phyloP scores from a whole-genome alignment of 2,113 vertebrate genomes.

The Thamnaconus septentrionalis region DNA sequence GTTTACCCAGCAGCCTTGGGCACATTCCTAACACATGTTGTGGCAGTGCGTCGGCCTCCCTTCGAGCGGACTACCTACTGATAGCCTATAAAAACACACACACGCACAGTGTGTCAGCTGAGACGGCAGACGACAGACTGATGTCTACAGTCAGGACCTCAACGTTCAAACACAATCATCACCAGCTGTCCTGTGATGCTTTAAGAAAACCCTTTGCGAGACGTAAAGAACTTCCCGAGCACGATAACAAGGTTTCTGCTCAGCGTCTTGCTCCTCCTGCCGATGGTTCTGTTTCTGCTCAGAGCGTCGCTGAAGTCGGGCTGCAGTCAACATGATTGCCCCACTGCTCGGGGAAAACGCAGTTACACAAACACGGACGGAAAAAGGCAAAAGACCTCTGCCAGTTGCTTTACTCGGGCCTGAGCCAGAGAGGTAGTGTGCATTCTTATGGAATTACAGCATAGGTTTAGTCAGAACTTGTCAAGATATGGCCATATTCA shows the following conservation, averaged over 20 bases:
- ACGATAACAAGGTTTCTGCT: conserved; percentile 10
- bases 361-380: not conserved
- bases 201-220: conserved; percentile 5
- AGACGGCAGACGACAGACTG: conserved; percentile 4
- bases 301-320: conserved; percentile 5
- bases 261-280: conserved; percentile 17
- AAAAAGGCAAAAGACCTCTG: not conserved
- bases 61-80: conserved; percentile 45
- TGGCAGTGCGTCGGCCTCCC: conserved; percentile 64
- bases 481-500: too few relatives aligned
- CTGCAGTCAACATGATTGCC: conserved; percentile 11
- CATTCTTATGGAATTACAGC: too few relatives aligned
- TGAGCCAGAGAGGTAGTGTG: too few relatives aligned
- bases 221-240: not conserved
- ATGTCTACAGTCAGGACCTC: not conserved
- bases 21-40: conserved; percentile 75
- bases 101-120: conserved; percentile 34
- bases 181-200: conserved; percentile 2
- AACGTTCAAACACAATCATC: conserved; percentile 14
- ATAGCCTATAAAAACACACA: conserved; percentile 40
- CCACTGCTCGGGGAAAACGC: not conserved
- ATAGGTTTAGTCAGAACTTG: too few relatives aligned
- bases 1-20: conserved; percentile 63
- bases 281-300: conserved; percentile 29
- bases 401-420: too few relatives aligned